phyloP scores from a whole-genome alignment of 2,888 invertebrate genomes.

The Rhamphomyia laevipes region DNA sequence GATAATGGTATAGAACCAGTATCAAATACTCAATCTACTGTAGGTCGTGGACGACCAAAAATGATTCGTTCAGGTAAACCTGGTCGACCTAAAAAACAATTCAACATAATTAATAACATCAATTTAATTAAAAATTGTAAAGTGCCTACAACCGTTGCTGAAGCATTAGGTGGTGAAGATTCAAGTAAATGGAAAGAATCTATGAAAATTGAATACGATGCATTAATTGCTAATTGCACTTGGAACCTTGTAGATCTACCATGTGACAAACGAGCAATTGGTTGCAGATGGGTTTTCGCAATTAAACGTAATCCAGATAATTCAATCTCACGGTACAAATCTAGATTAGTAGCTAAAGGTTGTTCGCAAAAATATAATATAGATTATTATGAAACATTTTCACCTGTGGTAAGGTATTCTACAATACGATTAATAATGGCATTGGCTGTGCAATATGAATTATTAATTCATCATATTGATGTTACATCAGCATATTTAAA shows the following conservation, averaged over 20 bases:
- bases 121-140: too few relatives aligned
- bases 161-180: too few relatives aligned
- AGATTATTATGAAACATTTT: conserved; percentile 10
- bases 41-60: too few relatives aligned
- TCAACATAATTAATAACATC: too few relatives aligned
- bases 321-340: conserved; percentile 12
- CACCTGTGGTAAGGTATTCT: conserved; percentile 11
- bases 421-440: conserved; percentile 13
- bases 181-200: neutral
- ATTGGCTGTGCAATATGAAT: conserved; percentile 8
- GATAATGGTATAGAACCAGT: too few relatives aligned
- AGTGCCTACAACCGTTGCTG: neutral
- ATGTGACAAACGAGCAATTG: conserved; percentile 11
- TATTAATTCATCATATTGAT: conserved; percentile 10
- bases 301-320: conserved; percentile 10
- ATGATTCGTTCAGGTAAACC: too few relatives aligned
- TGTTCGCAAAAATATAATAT: conserved; percentile 13
- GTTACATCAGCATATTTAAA: conserved; percentile 12
- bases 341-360: conserved; percentile 7
- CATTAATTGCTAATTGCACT: conserved; percentile 11
- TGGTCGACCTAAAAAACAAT: too few relatives aligned
- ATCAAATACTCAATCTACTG: too few relatives aligned
- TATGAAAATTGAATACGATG: conserved; percentile 16
- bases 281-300: conserved; percentile 13
- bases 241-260: conserved; percentile 13